Evolutionary conservation across 2,113 vertebrate genomes (phyloP), one percentile per base, ranked within the genome.

Genomic region (Alligator mississippiensis): DNA sequence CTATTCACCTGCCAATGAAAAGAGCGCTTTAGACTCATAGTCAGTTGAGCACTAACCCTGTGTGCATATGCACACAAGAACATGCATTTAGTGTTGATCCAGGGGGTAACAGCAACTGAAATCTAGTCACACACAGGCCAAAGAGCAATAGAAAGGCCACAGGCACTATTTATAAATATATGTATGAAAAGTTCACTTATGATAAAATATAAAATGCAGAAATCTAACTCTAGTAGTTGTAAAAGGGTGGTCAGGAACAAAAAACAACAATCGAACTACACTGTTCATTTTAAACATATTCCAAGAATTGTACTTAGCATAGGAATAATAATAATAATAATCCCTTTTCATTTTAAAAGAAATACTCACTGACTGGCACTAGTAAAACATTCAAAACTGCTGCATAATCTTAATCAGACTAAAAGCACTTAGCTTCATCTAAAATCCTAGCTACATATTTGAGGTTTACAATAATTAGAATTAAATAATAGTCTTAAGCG

Each of bases 1-100:
- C 87, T 89, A 95, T 85, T 89, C 89, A 84, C 85, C 94, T 85
- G 88, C 89, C 92, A 94, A 24, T 94, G 87, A 79, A 90, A 82
- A 77, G 64, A 15, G 24, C 95, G 93, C 90, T 88, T 94, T 47
- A 47, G 47, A 47, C 9, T 47, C 47, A 47, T 47, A 47, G 47
- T 47, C 47, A 93, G 80, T 70, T 94, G 84, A 85, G 87, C 93
- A 93, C 27, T 24, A 84, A 84, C 80, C 83, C 75, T 61, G 63
- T 30, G 16, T 70, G 81, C 0, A 3, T 7, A 4, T 64, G 66
- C 68, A 61, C 38, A 28, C 47, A 59, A 92, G 72, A 93, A 89
- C 82, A 90, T 94, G 93, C 38, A 90, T 66, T 93, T 54, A 74
- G 80, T 15, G 21, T 62, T 0, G 0, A 58, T 38, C 74, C 87